Percentiles rank a stretch among this genome's conserved stretches.
These are phyloP conservation scores for Glaucomys volans DNA, from an alignment of 2,113 vertebrate species.

Conservation along the genomic window DNA sequence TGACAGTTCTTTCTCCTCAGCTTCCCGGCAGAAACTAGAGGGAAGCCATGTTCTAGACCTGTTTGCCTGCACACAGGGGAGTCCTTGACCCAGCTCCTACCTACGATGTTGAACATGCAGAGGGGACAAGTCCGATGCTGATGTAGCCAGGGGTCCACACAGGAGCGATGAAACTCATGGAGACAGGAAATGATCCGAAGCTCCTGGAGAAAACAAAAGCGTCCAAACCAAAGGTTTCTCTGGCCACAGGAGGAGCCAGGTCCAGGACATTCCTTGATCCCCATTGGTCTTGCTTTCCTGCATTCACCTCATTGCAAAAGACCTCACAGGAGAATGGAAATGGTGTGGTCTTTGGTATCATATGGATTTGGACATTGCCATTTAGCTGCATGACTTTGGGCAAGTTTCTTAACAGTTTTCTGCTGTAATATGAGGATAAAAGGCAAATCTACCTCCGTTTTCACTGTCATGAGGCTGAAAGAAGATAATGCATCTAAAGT, in stretches of 20 bases:
- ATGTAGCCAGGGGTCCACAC: conserved; percentile 97
- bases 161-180: conserved; percentile 97
- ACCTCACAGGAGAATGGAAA: background rate
- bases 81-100: conserved; percentile 86
- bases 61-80: background rate
- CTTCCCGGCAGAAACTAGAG: background rate
- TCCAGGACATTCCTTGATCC: background rate
- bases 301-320: conserved; percentile 18
- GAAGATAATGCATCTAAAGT: background rate
- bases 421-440: conserved; percentile 52
- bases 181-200: conserved; percentile 96
- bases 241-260: background rate
- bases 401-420: conserved; percentile 60
- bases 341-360: background rate
- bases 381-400: background rate
- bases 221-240: conserved; percentile 4
- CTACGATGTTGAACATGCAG: conserved; percentile 99
- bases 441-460: background rate
- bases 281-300: background rate
- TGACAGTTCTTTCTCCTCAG: background rate
- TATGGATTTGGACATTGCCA: conserved; percentile 28
- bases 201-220: conserved; percentile 87
- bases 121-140: conserved; percentile 97
- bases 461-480: background rate
- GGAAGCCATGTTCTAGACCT: background rate